These are phyloP conservation scores for Rhyacichthys aspro DNA, from an alignment of 2,797 vertebrate genomes.

Conservation along the genomic window DNA sequence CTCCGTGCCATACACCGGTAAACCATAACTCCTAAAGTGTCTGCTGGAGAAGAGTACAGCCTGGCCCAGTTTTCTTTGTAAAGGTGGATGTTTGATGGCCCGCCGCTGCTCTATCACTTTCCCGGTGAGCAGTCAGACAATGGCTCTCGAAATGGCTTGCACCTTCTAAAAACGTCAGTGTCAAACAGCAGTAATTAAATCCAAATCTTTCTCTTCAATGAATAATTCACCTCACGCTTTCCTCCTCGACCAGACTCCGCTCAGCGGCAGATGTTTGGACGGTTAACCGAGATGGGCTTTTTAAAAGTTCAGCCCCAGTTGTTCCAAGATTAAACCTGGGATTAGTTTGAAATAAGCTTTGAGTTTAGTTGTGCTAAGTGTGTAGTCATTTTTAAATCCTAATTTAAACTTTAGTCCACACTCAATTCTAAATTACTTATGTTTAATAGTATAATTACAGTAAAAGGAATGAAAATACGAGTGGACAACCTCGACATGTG, in stretches of 20 bases:
- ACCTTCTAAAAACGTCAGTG: conserved; percentile 51
- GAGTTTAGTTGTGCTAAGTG: too few relatives aligned
- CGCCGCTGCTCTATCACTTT: conserved; percentile 41
- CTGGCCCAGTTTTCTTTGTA: conserved; percentile 60
- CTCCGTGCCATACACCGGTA: conserved; percentile 37
- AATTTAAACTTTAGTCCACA: too few relatives aligned
- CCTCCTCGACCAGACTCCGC: conserved; percentile 39
- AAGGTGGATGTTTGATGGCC: conserved; percentile 52
- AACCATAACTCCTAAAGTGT: conserved; percentile 69
- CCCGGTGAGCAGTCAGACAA: conserved; percentile 56
- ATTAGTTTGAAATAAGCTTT: too few relatives aligned
- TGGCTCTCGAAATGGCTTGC: conserved; percentile 49
- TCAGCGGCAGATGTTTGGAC: conserved; percentile 49
- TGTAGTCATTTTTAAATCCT: too few relatives aligned
- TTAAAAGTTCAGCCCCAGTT: too few relatives aligned
- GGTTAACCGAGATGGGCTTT: not conserved
- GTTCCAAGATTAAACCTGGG: too few relatives aligned
- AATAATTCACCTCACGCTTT: conserved; percentile 58
- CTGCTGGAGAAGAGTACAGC: conserved; percentile 60
- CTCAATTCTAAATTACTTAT: too few relatives aligned
- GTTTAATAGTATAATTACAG: too few relatives aligned
- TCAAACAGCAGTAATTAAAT: conserved; percentile 68
- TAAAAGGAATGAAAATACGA: too few relatives aligned
- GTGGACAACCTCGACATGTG: too few relatives aligned
- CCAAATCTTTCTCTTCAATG: conserved; percentile 34